Percentiles rank a stretch among this genome's conserved stretches.
Evolutionary conservation across 2,797 vertebrate genomes (phyloP).

Genomic region (Intellagama lesueurii): DNA sequence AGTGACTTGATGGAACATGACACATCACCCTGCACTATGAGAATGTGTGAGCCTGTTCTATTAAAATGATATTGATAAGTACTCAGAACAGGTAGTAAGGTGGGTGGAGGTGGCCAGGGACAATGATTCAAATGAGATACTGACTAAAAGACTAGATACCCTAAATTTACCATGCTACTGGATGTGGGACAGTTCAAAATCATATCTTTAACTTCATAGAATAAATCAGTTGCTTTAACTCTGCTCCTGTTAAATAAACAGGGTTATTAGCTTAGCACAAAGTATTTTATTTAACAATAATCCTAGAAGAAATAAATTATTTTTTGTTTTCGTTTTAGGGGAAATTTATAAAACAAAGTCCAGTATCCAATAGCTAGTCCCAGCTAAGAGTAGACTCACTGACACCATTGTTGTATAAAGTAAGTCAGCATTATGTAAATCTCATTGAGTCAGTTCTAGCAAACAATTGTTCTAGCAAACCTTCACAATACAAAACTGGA

Average conservation of each 20-base stretch:
- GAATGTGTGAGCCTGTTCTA: neutral
- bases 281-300: neutral
- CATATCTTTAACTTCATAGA: neutral
- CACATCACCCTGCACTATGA: neutral
- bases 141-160: neutral
- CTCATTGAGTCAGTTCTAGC: neutral
- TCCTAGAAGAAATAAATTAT: neutral
- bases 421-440: too few relatives aligned
- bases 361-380: too few relatives aligned
- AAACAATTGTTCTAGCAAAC: neutral
- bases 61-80: neutral
- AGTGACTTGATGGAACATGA: neutral
- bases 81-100: neutral
- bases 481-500: neutral
- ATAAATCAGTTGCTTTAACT: neutral
- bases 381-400: too few relatives aligned
- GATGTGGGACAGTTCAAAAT: neutral
- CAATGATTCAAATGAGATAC: neutral
- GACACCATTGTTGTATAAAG: too few relatives aligned
- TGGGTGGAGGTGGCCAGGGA: neutral
- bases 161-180: neutral
- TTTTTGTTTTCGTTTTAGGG: neutral
- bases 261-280: neutral
- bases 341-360: neutral
- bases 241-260: neutral